A percentile compares a stretch with the other conserved stretches of the same genome.
Conservation (phyloP, 2,888 invertebrate genomes). For the Chrysina gloriosa region DNA sequence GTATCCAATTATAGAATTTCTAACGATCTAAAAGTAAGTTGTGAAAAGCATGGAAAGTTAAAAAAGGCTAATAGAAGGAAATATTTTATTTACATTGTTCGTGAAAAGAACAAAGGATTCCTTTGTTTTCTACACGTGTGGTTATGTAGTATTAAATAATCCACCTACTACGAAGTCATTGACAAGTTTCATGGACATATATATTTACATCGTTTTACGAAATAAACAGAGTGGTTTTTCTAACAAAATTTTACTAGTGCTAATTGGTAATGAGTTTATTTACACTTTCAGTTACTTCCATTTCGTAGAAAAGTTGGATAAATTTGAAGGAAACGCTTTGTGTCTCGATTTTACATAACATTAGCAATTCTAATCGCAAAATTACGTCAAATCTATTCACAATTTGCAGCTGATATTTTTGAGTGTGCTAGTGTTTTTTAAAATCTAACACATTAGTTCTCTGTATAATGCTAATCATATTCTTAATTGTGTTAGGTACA, state of each 20-base stretch:
- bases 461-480: neutral
- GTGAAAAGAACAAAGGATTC: too few relatives aligned
- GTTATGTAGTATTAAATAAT: too few relatives aligned
- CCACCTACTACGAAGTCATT: neutral
- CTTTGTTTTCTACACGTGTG: too few relatives aligned
- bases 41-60: too few relatives aligned
- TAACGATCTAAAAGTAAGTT: too few relatives aligned
- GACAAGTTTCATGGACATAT: neutral
- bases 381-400: neutral
- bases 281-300: neutral
- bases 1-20: too few relatives aligned
- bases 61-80: too few relatives aligned
- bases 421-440: neutral
- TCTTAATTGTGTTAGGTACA: too few relatives aligned
- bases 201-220: neutral
- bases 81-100: too few relatives aligned
- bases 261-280: neutral
- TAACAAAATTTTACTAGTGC: neutral
- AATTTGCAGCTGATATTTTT: conserved; percentile 2
- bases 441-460: neutral
- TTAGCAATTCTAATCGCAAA: conserved; percentile 14
- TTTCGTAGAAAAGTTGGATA: neutral
- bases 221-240: neutral
- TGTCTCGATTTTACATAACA: neutral
- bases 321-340: conserved; percentile 7